Base-by-base conservation (phyloP, 2,888 invertebrate genomes). In the Abrostola triplasia region DNA sequence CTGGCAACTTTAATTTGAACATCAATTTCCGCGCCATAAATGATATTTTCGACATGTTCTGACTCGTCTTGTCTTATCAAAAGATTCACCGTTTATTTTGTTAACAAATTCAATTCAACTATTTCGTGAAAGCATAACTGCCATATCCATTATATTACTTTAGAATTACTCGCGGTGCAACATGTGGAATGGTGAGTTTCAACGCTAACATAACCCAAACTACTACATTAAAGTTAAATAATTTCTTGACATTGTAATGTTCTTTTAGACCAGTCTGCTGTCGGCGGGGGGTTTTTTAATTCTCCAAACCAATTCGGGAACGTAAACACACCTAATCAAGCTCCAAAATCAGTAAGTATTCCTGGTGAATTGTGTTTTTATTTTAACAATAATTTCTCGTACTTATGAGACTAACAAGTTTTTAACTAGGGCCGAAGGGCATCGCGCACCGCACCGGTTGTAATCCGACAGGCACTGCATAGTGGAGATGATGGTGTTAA, bases 241-340 rank as follows among this genome's bases (percentile, higher is more conserved):
- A 24, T 42, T 56, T 38, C 58, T 35, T 47, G 36, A 42, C 0
- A 36, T 42, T 56, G 10, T n/a, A 8, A 41, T 51, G 7, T 49
- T 50, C 64, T 85, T 87, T 67, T 79, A 95, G 95, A 95, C 88
- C 93, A 94, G 76, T 93, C 93, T 44, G 86, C 89, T 52, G 87
- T 90, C 37, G 93, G 95, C 48, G 95, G 94, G 50, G 95, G 95
- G 55, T 95, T 94, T 84, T 91, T 92, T 63, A 95, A 93, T 65
- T 90, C 94, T 4, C 89, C 93, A 35, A 89, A 87, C 77, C 93
- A 95, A 79, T 95, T 94, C 82, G 94, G 93, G 13, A 92, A 92
- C 79, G 90, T 83, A 0, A 91, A 88, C 67, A 95, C 95, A 55
- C 95, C 95, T 35, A 92, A 90, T 76, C 92, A 91, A 76, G 86